Evolutionary conservation across 2,888 invertebrate species (phyloP).

Genomic region (Laspeyria flexula): DNA sequence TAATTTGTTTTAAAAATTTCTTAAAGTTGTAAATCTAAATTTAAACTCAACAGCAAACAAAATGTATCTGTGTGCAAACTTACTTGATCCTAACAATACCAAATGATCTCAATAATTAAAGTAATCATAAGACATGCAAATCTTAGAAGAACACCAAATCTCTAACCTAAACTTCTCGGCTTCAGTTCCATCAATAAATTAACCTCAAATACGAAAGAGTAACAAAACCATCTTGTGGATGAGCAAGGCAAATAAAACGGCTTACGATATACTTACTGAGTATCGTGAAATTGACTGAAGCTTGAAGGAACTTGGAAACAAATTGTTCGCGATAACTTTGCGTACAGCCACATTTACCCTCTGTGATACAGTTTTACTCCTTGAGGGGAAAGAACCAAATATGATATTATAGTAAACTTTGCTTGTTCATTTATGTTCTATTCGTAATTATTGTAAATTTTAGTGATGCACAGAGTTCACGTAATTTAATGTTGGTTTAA

Average conservation of each 20-base stretch:
- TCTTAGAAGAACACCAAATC: background rate
- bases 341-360: background rate
- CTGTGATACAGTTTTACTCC: background rate
- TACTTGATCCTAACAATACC: too few relatives aligned
- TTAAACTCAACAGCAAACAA: too few relatives aligned
- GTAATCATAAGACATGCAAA: too few relatives aligned
- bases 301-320: slow-evolving; percentile 25
- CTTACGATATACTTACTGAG: slow-evolving; percentile 18
- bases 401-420: slow-evolving; percentile 1
- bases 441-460: slow-evolving; percentile 1
- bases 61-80: too few relatives aligned
- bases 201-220: slow-evolving; percentile 15
- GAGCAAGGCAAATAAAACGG: slow-evolving; percentile 41
- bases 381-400: background rate
- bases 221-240: slow-evolving; percentile 23
- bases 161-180: background rate
- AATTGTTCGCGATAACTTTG: slow-evolving; percentile 7
- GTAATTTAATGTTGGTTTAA: too few relatives aligned
- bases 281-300: slow-evolving; percentile 35
- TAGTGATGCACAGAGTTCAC: too few relatives aligned
- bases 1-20: too few relatives aligned
- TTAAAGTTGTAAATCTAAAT: too few relatives aligned
- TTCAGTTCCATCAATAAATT: slow-evolving; percentile 12
- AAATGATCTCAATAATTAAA: too few relatives aligned
- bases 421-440: slow-evolving; percentile 2